Evolutionary conservation across 2,888 invertebrate genomes (phyloP), one percentile per base, ranked within the genome.

Genomic region (Drosophila lutescens): DNA sequence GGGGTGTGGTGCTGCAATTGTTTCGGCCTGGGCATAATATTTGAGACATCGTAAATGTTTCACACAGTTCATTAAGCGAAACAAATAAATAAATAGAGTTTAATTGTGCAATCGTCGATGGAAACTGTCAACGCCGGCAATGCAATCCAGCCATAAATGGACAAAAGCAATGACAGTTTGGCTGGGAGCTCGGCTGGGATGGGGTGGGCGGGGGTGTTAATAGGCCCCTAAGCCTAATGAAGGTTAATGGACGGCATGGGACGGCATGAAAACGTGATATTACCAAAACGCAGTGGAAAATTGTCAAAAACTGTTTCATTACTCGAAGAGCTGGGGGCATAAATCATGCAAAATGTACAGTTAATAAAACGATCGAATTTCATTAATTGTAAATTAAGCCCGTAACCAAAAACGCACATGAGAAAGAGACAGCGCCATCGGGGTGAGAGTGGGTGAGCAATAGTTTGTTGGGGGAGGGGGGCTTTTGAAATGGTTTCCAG

Each of bases 281-380:
- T 72, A 51, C 13, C 69, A 47, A 66, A 76, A 59, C 63, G 73
- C 80, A 79, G 66, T 67, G 56, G 49, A 61, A 77, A 58, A 71
- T 63, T 54, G 63, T 70, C 66, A 56, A 71, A 78, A 63, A 49
- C 17, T 12, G 12, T 12, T 49, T 34, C 2, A 30, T 20, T 50
- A 17, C 53, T 10, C 2, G 12, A 8, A n/a, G 10, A 40, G n/a
- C 23, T 5, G 20, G 49, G 32, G 50, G 26, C 20, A 51, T 38
- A 46, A 56, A 57, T 44, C 46, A 57, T 62, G 54, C 77, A 57
- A 70, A 70, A 67, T 65, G 63, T 60, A 78, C 59, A 86, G 90
- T 89, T 89, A 90, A 89, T 89, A 90, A 89, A 89, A 86, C 82
- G 84, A 90, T 89, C 79, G 89, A 86, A 83, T 89, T 89, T 90